Evolutionary conservation across 2,888 invertebrate species (phyloP), one percentile per base, ranked within the genome.

Genomic region (Spisula subtruncata): DNA sequence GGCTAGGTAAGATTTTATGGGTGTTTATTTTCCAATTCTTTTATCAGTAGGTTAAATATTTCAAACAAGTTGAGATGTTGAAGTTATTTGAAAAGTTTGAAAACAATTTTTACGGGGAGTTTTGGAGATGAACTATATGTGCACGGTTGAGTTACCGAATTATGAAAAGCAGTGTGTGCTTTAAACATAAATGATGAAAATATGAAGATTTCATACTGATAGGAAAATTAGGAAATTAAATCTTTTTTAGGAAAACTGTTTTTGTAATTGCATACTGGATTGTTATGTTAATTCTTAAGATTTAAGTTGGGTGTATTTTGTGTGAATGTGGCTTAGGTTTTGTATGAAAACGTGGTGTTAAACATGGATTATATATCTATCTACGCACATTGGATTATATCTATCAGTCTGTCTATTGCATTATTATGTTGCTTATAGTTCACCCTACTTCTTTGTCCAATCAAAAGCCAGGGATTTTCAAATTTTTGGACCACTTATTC

Each of bases 21-120:
- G 51, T 56, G 80, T 85, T 85, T 79, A 56, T 85, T 85, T 85
- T 35, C 54, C 16, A 41, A 54, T 35, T 54, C 54, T 56, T 84
- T 84, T 71, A 71, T 48, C 46, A n/a, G 75, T 54, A 5, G 51
- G 75, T 71, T 83, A 46, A 83, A 83, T 66, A 46, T 66, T 60
- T 18, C 41, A 60, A 60, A 83, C 41, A 5, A 56, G 60, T 20
- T 54, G 35, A 60, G 16, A 20, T 16, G 32, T 46, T 56, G 66
- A n/a, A 66, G 18, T 25, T 35, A 75, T n/a, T n/a, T n/a, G n/a
- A n/a, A n/a, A 41, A 35, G 18, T 75, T 75, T 75, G 75, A 75
- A n/a, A 18, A 32, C 75, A 14, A 14, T 75, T 75, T 75, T 32
- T 29, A 29, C 6, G 29, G 32, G 35, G 14, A 25, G 71, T 29